Evolutionary conservation across 2,888 invertebrate genomes (phyloP).

Genomic region (Drosophila prostipennis): DNA sequence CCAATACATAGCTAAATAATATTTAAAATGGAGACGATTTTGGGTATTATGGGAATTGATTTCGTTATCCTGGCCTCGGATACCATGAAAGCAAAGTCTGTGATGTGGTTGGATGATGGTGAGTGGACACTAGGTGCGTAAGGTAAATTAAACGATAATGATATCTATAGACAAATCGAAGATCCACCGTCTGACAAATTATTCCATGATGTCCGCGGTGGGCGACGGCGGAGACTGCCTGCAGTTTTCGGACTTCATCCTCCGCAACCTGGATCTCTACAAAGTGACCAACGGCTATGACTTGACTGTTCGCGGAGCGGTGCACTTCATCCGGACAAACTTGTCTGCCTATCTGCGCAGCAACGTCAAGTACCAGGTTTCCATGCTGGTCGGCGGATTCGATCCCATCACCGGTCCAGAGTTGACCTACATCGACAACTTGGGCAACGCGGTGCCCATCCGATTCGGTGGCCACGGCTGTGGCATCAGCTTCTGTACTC

Average conservation of each 20-base stretch:
- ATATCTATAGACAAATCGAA: constrained; percentile 92
- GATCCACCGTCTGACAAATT: constrained; percentile 93
- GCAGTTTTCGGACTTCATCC: constrained; percentile 97
- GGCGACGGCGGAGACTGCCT: constrained; percentile 96
- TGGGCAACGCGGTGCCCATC: constrained; percentile 94
- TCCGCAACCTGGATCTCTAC: constrained; percentile 97
- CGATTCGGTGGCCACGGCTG: constrained; percentile 96
- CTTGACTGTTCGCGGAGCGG: constrained; percentile 93
- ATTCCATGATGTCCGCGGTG: constrained; percentile 93
- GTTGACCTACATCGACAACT: constrained; percentile 92
- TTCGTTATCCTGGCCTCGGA: constrained; percentile 95
- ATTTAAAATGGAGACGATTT: constrained; percentile 89
- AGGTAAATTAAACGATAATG: no score
- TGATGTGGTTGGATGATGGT: constrained; percentile 91
- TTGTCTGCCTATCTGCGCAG: constrained; percentile 95
- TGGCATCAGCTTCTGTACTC: constrained; percentile 93
- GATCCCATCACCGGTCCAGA: constrained; percentile 92
- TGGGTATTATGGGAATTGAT: constrained; percentile 94
- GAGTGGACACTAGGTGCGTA: neutral
- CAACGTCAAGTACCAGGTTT: constrained; percentile 84
- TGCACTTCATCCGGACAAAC: constrained; percentile 94
- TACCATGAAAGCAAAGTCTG: constrained; percentile 92
- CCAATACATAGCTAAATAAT: neutral
- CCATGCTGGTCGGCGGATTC: constrained; percentile 83
- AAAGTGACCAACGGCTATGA: constrained; percentile 98